Evolutionary conservation across 2,888 invertebrate species (phyloP).

Genomic region (Therioaphis trifolii): DNA sequence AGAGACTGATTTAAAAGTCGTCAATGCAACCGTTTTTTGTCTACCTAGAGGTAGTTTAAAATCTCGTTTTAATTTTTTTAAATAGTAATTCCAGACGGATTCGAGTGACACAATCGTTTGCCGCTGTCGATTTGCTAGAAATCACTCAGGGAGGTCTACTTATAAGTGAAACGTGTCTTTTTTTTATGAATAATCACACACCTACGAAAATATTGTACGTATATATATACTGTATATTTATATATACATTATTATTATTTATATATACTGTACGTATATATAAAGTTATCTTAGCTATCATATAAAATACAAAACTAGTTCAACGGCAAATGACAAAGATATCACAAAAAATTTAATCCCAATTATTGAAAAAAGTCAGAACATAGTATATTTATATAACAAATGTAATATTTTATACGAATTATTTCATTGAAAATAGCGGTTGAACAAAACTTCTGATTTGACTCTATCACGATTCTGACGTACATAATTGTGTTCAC

Average conservation of each 20-base stretch:
- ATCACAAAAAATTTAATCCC: background rate
- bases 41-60: background rate
- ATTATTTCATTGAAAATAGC: background rate
- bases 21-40: constrained; percentile 13
- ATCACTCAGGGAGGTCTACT: constrained; percentile 31
- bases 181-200: constrained; percentile 6
- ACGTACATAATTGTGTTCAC: too few species aligned
- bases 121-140: constrained; percentile 36
- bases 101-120: constrained; percentile 44
- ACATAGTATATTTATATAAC: too few species aligned
- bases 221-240: too few species aligned
- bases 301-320: too few species aligned
- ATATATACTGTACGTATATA: too few species aligned
- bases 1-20: background rate
- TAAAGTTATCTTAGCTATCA: too few species aligned
- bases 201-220: background rate
- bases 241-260: too few species aligned
- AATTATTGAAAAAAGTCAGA: background rate
- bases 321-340: too few species aligned
- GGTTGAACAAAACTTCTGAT: background rate
- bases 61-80: constrained; percentile 24
- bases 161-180: constrained; percentile 31
- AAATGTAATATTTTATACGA: too few species aligned
- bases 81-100: constrained; percentile 28
- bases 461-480: background rate